Base-by-base conservation (phyloP, 2,797 vertebrate species). In the Muraenolepis orangiensis region DNA sequence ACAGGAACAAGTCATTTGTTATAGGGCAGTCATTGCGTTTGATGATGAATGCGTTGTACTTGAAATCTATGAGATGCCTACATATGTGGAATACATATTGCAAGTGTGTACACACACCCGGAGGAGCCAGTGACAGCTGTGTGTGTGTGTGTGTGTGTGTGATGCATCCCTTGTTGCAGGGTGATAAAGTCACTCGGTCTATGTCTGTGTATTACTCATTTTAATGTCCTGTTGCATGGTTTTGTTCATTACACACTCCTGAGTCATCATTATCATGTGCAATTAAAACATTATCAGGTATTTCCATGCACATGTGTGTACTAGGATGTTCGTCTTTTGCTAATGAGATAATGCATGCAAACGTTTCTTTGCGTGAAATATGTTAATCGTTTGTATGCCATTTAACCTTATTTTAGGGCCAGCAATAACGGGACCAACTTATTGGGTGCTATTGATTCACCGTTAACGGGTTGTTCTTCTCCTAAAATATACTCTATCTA, bases 361-460 rank as follows among this genome's bases (percentile, higher is more conserved):
- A n/a, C n/a, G n/a, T n/a, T n/a, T n/a, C n/a, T n/a, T n/a, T n/a
- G n/a, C n/a, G n/a, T n/a, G n/a, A 18, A 46, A 66, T 10, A 64
- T 30, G 5, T 46, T 7, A 28, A 71, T 14, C 29, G 20, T 71
- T 46, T 28, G 28, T 20, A 28, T 42, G 10, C 40, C 40, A 20
- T 13, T 14, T 71, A 29, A 72, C 40, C 29, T 34, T 6, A 6
- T 14, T 30, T 18, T 34, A 32, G 16, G 57, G 71, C 51, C 18
- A 72, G 23, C 18, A 0, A 46, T 18, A 18, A 73, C 6, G 6
- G 29, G 57, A 73, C 28, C 32, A 70, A 73, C 26, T 38, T 29
- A 68, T 57, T 34, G 51, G 40, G 66, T 64, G 28, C 69, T 86
- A 83, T 86, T 82, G 36, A 42, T 71, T 23, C 7, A 40, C 77